Base-by-base conservation (phyloP, 2,113 vertebrate species). In the Pedionomus torquatus region DNA sequence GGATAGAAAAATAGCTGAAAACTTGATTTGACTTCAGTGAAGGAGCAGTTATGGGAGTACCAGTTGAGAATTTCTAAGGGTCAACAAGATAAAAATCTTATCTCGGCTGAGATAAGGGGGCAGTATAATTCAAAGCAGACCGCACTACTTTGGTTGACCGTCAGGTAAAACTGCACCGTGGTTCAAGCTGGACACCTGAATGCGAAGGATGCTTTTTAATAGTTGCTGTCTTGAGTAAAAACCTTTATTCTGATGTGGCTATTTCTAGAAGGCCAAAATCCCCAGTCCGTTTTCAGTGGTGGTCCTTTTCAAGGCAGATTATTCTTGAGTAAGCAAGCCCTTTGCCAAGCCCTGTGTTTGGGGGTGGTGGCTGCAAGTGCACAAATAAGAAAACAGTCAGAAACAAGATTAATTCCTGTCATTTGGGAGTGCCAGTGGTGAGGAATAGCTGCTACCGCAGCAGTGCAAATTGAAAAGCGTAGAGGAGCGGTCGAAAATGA, bases 211-310 rank as follows among this genome's bases (percentile, higher is more conserved):
- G 41, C n/a, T 64, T 86, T 76, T 57, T 10, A 66, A 46, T 75
- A 31, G 64, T 35, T 37, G 1, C n/a, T 81, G 0, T 31, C 21
- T 77, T 55, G 39, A 71, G 11, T 9, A 58, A 9, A 35, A 65
- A 13, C 13, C 31, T 89, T 55, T 63, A 41, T 55, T 5, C 23
- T 48, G 2, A 0, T 46, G 24, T 24, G 69, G 30, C 8, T 60
- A 41, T 39, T 87, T 3, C 55, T 46, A 17, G 41, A 61, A 66
- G 60, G 65, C 24, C 5, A 13, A 33, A 91, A 55, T 60, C 10
- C 8, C 19, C 24, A 4, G 2, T 0, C 24, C 0, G 2, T 72
- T 30, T 18, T 65, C 25, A 17, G 1, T 11, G 11, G 16, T 41
- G 11, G 8, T 28, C 33, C 51, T 88, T 49, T 28, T 11, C 30